Percentiles rank a stretch among this genome's conserved stretches.
Conservation (phyloP, 2,888 invertebrate species). For the Apantesis nais region DNA sequence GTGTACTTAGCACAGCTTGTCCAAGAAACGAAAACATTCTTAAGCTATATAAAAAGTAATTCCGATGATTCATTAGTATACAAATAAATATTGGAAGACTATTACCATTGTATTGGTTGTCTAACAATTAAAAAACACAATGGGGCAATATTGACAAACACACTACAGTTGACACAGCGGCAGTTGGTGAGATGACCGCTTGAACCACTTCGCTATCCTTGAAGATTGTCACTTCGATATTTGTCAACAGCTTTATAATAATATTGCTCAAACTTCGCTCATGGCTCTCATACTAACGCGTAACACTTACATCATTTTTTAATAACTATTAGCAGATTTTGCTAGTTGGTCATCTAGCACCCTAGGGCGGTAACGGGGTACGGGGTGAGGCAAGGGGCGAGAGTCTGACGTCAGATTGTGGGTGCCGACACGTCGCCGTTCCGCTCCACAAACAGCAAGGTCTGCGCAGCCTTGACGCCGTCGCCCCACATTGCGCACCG, state of each 20-base stretch:
- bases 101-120: background rate
- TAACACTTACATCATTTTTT: constrained; percentile 7
- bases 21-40: background rate
- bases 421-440: constrained; percentile 84
- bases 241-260: background rate
- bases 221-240: background rate
- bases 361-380: constrained; percentile 19
- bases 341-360: constrained; percentile 13
- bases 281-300: background rate
- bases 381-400: constrained; percentile 23
- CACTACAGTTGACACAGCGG: background rate
- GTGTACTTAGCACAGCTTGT: background rate
- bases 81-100: background rate
- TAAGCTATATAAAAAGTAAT: background rate
- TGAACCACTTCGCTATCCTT: background rate
- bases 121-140: background rate
- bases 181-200: background rate
- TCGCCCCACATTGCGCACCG: constrained; percentile 81
- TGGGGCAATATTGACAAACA: background rate
- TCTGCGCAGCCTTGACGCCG: constrained; percentile 79
- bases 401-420: constrained; percentile 77
- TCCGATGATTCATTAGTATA: background rate
- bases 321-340: constrained; percentile 2
- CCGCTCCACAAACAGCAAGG: constrained; percentile 85
- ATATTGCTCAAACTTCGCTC: background rate